Conservation (phyloP, 2,113 vertebrate species). For the Dendropsophus ebraccatus region DNA sequence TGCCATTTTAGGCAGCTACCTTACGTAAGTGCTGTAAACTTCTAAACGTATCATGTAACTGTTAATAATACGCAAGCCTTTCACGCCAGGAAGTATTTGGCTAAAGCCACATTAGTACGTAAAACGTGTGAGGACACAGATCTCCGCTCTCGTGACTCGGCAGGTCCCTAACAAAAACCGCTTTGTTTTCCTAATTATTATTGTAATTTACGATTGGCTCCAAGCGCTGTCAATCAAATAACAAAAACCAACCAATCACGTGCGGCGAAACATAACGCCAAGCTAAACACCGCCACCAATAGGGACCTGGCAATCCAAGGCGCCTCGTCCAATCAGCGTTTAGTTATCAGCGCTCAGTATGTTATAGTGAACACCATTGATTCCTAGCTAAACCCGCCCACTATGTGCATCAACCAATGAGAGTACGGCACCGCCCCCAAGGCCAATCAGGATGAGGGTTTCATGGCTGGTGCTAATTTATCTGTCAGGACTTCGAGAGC, state of each 20-base stretch:
- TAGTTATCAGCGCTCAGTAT: not conserved
- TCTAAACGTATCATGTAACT: no score
- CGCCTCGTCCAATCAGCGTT: not conserved
- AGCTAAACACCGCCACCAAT: not conserved
- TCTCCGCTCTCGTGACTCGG: not conserved
- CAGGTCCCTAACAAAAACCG: not conserved
- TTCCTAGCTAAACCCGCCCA: not conserved
- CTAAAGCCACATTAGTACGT: no score
- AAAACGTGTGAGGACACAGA: no score
- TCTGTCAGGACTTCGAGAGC: conserved; percentile 19
- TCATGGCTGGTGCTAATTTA: conserved; percentile 25
- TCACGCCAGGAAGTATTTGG: no score
- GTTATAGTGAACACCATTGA: not conserved
- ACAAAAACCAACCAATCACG: not conserved
- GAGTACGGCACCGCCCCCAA: not conserved
- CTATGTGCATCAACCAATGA: not conserved
- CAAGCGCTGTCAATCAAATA: not conserved
- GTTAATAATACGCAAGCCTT: no score
- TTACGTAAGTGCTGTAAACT: no score
- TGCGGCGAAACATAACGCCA: not conserved
- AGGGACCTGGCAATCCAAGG: no score
- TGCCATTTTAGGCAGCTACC: no score
- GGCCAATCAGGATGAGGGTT: conserved; percentile 28
- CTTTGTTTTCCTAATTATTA: not conserved
- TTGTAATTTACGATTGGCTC: not conserved